Evolutionary conservation across 2,113 vertebrate genomes (phyloP).

Genomic region (Prolemur simus): DNA sequence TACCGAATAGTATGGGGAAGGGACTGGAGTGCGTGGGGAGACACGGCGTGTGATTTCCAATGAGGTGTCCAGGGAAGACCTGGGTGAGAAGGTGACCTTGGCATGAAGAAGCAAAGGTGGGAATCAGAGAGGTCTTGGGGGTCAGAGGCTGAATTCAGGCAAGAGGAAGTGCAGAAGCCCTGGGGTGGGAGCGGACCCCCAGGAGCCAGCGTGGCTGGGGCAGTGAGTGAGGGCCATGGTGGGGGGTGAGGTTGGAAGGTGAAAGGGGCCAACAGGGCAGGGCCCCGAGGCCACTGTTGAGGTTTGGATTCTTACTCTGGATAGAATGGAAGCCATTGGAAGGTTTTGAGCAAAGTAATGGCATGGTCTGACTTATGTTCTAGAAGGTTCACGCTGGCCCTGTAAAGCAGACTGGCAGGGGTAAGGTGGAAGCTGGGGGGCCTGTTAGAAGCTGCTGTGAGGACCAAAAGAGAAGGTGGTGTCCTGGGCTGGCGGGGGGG

Average conservation of each 20-base stretch:
- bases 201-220: accelerated
- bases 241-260: neutral
- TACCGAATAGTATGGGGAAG: neutral
- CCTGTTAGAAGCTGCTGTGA: neutral
- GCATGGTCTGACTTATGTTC: neutral
- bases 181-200: neutral
- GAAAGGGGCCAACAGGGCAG: neutral
- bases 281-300: neutral
- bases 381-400: neutral
- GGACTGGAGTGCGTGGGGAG: accelerated
- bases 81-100: neutral
- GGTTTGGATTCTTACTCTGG: neutral
- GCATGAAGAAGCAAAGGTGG: neutral
- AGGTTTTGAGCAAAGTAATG: neutral
- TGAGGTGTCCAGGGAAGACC: neutral
- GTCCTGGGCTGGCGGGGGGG: neutral
- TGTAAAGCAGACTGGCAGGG: accelerated
- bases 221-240: accelerated
- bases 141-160: neutral
- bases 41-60: accelerated
- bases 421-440: neutral
- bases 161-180: neutral
- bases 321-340: neutral
- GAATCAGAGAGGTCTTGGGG: accelerated
- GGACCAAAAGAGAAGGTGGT: neutral